Conservation (phyloP, 2,797 vertebrate genomes). For the Gadopsis bispinosus region DNA sequence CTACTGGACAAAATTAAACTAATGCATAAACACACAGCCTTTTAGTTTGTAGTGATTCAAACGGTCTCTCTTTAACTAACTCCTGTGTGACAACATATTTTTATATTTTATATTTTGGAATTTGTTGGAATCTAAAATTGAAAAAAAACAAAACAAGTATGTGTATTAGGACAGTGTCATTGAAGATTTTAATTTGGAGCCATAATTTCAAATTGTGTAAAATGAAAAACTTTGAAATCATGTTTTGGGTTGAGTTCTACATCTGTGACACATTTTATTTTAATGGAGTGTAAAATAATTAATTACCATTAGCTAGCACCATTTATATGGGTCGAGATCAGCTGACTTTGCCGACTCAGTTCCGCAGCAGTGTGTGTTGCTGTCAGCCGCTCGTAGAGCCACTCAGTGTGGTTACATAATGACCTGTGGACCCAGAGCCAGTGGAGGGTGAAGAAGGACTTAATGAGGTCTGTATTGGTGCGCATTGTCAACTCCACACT, state of each 20-base stretch:
- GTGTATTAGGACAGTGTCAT: not conserved
- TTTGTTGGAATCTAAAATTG: not conserved
- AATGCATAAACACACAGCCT: not conserved
- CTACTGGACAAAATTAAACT: not conserved
- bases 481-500: slow-evolving; percentile 45
- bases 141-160: no score
- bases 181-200: not conserved
- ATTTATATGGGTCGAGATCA: slow-evolving; percentile 31
- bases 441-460: slow-evolving; percentile 69
- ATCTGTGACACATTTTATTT: slow-evolving; percentile 1
- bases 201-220: not conserved
- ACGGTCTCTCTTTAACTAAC: no score
- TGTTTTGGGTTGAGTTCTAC: not conserved
- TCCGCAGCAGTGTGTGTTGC: slow-evolving; percentile 47
- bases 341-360: slow-evolving; percentile 43
- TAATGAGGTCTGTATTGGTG: slow-evolving; percentile 68
- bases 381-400: slow-evolving; percentile 39
- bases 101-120: not conserved
- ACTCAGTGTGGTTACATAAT: slow-evolving; percentile 62
- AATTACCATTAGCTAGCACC: slow-evolving; percentile 3
- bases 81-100: not conserved
- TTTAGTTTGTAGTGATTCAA: not conserved
- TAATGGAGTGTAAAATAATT: not conserved
- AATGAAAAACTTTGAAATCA: not conserved
- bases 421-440: slow-evolving; percentile 53